These are phyloP conservation scores for Uromys caudimaculatus DNA, from an alignment of 2,797 vertebrate genomes.

Conservation along the genomic window DNA sequence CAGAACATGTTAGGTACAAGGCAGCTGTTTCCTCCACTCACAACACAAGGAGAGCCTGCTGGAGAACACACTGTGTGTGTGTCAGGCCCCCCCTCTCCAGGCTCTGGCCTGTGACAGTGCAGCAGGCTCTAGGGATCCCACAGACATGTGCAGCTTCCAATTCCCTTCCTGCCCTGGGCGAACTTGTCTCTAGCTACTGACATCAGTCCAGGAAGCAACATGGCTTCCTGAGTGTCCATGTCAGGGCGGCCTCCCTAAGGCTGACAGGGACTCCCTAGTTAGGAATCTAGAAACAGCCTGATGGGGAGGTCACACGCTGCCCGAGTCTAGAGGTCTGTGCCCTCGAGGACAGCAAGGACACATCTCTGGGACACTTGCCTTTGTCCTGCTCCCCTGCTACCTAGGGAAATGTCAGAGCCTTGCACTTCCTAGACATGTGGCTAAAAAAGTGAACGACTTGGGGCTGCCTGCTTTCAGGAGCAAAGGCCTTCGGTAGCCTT, in stretches of 20 bases:
- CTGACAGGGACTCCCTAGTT: background rate
- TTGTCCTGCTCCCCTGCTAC: too few relatives aligned
- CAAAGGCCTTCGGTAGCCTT: background rate
- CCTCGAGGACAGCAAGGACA: fast-evolving
- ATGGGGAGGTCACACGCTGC: background rate
- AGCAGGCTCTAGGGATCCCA: fast-evolving
- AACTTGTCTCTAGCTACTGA: too few relatives aligned
- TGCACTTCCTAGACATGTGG: background rate
- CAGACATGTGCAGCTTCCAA: background rate
- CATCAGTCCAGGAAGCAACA: background rate
- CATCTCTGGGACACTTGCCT: background rate
- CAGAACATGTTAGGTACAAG: background rate
- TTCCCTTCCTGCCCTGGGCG: background rate
- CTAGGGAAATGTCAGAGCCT: background rate
- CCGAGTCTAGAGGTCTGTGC: background rate
- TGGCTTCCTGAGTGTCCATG: too few relatives aligned
- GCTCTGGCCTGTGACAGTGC: background rate
- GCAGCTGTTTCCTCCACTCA: background rate
- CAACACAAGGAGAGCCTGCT: background rate
- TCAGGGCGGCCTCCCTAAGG: background rate
- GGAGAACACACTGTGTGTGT: background rate
- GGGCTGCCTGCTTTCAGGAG: background rate
- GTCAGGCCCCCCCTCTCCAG: background rate
- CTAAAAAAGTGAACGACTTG: background rate
- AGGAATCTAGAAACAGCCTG: background rate